These are phyloP conservation scores for Trichogramma dendrolimi DNA, from an alignment of 2,888 invertebrate genomes.

Conservation along the genomic window DNA sequence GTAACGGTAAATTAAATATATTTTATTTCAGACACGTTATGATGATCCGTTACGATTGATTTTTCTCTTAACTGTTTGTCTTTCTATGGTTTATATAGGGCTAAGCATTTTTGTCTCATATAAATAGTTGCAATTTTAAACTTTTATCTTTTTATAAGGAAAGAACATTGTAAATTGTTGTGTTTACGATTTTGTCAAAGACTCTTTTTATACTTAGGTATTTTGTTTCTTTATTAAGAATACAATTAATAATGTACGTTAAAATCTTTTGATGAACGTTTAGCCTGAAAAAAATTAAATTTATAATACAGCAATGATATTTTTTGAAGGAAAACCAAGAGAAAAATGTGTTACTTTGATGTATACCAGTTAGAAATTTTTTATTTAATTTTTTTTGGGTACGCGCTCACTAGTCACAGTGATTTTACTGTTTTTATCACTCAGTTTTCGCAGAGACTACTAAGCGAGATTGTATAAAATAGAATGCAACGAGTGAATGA, in stretches of 20 bases:
- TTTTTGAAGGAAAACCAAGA: constrained; percentile 3
- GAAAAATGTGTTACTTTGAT: not conserved
- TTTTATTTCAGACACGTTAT: too few species aligned
- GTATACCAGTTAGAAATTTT: constrained; percentile 8
- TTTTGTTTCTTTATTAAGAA: constrained; percentile 1
- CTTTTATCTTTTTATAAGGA: not conserved
- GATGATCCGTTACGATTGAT: too few species aligned
- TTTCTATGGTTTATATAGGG: constrained; percentile 1
- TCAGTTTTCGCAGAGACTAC: constrained; percentile 36
- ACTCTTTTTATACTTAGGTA: constrained; percentile 3
- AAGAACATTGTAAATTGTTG: not conserved
- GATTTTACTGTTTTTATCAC: constrained; percentile 47
- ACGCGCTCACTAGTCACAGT: constrained; percentile 51
- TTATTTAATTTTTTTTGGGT: constrained; percentile 41
- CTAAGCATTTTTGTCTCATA: constrained; percentile 11
- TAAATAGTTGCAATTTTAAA: too few species aligned
- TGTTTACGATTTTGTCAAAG: not conserved
- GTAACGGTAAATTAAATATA: too few species aligned
- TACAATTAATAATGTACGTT: not conserved
- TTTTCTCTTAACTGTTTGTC: too few species aligned
- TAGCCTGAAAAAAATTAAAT: constrained; percentile 6
- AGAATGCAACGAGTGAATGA: constrained; percentile 26
- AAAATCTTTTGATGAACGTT: constrained; percentile 17
- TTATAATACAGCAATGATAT: not conserved
- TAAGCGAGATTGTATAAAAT: constrained; percentile 29